Base-by-base conservation (phyloP, 2,797 vertebrate species). In the Nannoperca obscura region DNA sequence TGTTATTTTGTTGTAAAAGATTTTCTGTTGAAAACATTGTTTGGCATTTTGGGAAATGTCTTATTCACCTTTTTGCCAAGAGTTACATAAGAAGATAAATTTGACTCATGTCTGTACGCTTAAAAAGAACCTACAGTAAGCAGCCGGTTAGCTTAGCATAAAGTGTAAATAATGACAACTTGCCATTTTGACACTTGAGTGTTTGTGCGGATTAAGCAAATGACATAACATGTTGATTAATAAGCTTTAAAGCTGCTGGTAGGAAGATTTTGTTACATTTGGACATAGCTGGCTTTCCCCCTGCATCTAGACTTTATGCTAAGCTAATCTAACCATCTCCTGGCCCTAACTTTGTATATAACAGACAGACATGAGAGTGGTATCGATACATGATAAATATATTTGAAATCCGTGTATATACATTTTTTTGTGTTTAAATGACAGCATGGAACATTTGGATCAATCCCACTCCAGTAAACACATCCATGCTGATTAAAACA, bases 401-500 rank as follows among this genome's bases (percentile, higher is more conserved):
- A 46, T 53, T 61, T 42, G 24, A 64, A 63, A 49, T 76, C 54
- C 60, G 36, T 60, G 38, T 66, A 27, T 65, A 24, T 53, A 27
- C 24, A n/a, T 55, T 66, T 6, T 22, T 36, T 46, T 64, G 6
- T 72, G 47, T 78, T 72, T 47, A 64, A 73, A 59, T 57, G 80
- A 65, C 55, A 79, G 52, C 19, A 30, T 66, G 40, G 76, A 62
- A 60, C 40, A 63, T 63, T 70, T 66, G 36, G 53, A 69, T 70
- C 42, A 5, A 38, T 59, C 65, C 44, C 61, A 52, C 14, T 38
- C 53, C 36, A 50, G 27, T 60, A 77, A 77, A 82, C 44, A 42
- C 55, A 75, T 57, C 30, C 42, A 63, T 40, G 62, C 74, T 77
- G 83, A 79, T 85, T 63, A 74, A 73, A 76, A 64, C 24, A 27